Evolutionary conservation across 2,797 vertebrate species (phyloP), one percentile per base, ranked within the genome.

Genomic region (Characodon lateralis): DNA sequence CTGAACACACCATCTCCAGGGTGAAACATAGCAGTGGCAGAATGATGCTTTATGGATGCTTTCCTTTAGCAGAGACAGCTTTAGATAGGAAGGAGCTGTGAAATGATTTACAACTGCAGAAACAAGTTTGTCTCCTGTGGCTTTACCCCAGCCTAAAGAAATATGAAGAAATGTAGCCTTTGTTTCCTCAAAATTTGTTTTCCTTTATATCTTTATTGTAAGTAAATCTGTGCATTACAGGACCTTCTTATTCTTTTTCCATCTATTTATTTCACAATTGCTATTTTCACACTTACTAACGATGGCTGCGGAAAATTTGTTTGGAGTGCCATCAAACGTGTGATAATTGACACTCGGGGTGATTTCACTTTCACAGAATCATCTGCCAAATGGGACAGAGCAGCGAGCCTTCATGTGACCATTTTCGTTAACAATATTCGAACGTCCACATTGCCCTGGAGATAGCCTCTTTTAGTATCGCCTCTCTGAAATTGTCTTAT

Each of bases 321-420:
- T 75, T 83, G 26, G 28, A 72, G 66, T 4, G 59, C 73, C 53
- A 28, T 81, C 22, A 35, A 46, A 61, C 71, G 20, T 55, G 48
- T 72, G 73, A 43, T 86, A 85, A 89, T 71, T 88, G 83, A 74
- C 83, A 71, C 81, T 53, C 74, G 78, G 66, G 79, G 85, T 80
- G 83, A 87, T 86, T 51, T 76, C 82, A 86, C 78, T 78, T 85
- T 86, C 74, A 78, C 80, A 74, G 48, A 73, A 61, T 63, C 66
- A 46, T 79, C 65, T 83, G 70, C 78, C 80, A 88, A 73, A 76
- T 68, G 87, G 75, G 66, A 55, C 46, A 72, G 39, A 73, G 72
- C 76, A 51, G 74, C 59, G 0, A 24, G 65, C 24, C 51, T 24
- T 71, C 43, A 1, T 43, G 79, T 82, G 78, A 79, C 81, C 83